phyloP scores from a whole-genome alignment of 2,888 invertebrate genomes.

The Dilophus febrilis region DNA sequence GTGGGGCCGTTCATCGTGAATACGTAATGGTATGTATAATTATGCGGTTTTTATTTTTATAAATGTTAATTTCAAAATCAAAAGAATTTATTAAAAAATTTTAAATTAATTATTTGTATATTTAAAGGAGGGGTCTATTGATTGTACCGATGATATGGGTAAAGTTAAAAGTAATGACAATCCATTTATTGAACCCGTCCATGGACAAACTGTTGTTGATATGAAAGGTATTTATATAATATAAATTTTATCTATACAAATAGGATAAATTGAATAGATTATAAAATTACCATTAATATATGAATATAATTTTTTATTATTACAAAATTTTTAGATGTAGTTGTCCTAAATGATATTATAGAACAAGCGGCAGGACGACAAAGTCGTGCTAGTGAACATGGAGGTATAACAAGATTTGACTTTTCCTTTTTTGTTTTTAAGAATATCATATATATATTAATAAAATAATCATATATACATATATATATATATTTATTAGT shows the following conservation, averaged over 20 bases:
- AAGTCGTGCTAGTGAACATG: conserved; percentile 70
- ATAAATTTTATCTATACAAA: background rate
- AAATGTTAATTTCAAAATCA: background rate
- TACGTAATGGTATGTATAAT: conserved; percentile 38
- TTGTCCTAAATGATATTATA: conserved; percentile 92
- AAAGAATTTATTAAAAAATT: background rate
- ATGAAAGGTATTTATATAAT: conserved; percentile 60
- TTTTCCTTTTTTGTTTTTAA: no score
- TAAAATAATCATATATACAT: no score
- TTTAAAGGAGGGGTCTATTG: conserved; percentile 59
- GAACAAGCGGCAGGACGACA: conserved; percentile 86
- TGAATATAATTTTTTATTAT: background rate
- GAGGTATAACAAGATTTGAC: no score
- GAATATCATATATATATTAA: no score
- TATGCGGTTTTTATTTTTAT: background rate
- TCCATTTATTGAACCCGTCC: conserved; percentile 78
- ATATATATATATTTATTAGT: no score
- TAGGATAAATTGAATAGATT: background rate
- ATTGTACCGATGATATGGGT: conserved; percentile 59
- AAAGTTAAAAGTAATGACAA: conserved; percentile 74
- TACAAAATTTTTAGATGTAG: conserved; percentile 56
- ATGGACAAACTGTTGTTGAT: conserved; percentile 78
- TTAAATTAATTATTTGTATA: background rate
- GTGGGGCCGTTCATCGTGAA: conserved; percentile 39
- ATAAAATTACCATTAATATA: background rate